Base-by-base conservation (phyloP, 2,797 vertebrate genomes). In the Poecilia velifera region DNA sequence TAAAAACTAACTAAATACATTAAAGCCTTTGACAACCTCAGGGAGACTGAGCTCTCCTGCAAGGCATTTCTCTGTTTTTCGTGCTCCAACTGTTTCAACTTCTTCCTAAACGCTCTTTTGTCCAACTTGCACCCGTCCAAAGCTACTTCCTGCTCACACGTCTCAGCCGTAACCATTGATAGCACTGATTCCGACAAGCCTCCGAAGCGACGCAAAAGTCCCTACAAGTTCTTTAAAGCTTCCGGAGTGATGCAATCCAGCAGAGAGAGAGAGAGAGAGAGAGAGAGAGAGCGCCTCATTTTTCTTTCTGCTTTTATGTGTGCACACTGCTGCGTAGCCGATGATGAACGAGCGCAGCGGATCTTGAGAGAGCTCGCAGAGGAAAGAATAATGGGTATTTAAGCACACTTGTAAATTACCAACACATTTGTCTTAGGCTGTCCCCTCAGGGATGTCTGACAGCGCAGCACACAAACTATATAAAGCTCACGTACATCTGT, bases 391-490 rank as follows among this genome's bases (percentile, higher is more conserved):
- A 94, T 94, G 92, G 91, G 90, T 92, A 91, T 94, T 95, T 95
- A 94, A 95, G 94, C 94, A 94, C 93, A 93, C 92, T 95, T 93
- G 92, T 95, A 94, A 94, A 95, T 95, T 94, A 94, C 94, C 93
- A 92, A 92, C 92, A 92, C 93, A 92, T 94, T 93, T 92, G 93
- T 94, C 92, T 93, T 86, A 6, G 76, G 73, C 87, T 85, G 90
- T 90, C 90, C 90, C 91, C 92, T 89, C 20, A 82, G 91, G 91
- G 92, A 86, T 43, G 86, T 91, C 86, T 91, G 90, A 90, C 90
- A 89, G 89, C 87, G 25, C 87, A 74, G 87, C 91, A 89, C 85
- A 92, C 83, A 90, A 88, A 91, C 91, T 93, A 91, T 90, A 93
- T 90, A 90, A 91, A 93, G 91, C 92, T 89, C 83, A 79, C 91